Evolutionary conservation across 2,888 invertebrate genomes (phyloP).

Genomic region (Epinotia brunnichana): DNA sequence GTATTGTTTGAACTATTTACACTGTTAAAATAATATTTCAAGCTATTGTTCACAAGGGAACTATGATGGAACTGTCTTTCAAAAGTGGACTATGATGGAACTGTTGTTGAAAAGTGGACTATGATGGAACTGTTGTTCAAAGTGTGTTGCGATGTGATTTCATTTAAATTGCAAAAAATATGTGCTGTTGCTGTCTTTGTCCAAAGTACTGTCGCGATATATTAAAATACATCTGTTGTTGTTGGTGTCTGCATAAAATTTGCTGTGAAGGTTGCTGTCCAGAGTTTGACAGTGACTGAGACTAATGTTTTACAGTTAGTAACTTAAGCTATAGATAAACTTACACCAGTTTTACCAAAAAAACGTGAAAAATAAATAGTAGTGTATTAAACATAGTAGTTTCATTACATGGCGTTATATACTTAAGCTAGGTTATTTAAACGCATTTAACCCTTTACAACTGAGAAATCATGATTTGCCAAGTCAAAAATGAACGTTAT

Average conservation of each 20-base stretch:
- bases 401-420: too few relatives aligned
- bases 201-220: not conserved
- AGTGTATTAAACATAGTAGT: too few relatives aligned
- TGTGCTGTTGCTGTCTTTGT: slow-evolving; percentile 31
- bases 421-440: too few relatives aligned
- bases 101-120: slow-evolving; percentile 8
- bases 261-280: slow-evolving; percentile 12
- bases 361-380: too few relatives aligned
- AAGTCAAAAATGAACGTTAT: too few relatives aligned
- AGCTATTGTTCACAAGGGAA: not conserved
- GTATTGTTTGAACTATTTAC: not conserved
- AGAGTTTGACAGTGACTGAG: not conserved
- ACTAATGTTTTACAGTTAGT: not conserved
- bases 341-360: too few relatives aligned
- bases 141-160: not conserved
- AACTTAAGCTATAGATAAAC: too few relatives aligned
- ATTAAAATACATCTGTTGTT: not conserved
- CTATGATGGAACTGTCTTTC: slow-evolving; percentile 15
- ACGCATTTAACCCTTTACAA: too few relatives aligned
- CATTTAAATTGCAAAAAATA: slow-evolving; percentile 4
- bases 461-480: too few relatives aligned
- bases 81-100: not conserved
- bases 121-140: slow-evolving; percentile 10
- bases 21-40: too few relatives aligned
- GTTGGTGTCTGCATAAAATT: slow-evolving; percentile 6